These are phyloP conservation scores for Wiebesia pumilae DNA, from an alignment of 1,140 invertebrate genomes.

Conservation along the genomic window DNA sequence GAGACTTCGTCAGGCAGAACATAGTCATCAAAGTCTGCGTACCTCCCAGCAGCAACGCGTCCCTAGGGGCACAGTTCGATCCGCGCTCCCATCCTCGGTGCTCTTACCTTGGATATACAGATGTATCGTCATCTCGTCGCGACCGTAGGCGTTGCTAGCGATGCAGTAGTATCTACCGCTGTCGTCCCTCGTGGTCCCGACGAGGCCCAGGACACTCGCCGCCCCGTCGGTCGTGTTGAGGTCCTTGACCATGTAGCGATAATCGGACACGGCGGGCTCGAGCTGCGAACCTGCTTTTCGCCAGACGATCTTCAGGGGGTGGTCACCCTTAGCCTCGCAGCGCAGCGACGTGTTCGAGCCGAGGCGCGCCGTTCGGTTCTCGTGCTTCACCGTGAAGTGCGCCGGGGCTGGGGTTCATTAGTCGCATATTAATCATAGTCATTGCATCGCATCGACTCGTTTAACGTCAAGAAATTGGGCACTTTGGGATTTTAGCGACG, in stretches of 20 bases:
- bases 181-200: constrained; percentile 89
- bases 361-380: constrained; percentile 78
- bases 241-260: constrained; percentile 72
- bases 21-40: not conserved
- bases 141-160: constrained; percentile 91
- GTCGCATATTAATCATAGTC: not conserved
- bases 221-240: constrained; percentile 78
- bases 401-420: constrained; percentile 81
- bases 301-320: constrained; percentile 91
- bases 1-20: not conserved
- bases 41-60: no score
- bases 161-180: constrained; percentile 92
- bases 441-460: not conserved
- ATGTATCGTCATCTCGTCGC: constrained; percentile 93
- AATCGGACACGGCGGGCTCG: constrained; percentile 69
- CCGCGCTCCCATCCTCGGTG: not conserved
- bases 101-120: constrained; percentile 90
- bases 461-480: no score
- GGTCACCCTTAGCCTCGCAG: constrained; percentile 92
- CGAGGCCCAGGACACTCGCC: constrained; percentile 88
- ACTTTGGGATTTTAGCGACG: no score
- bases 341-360: constrained; percentile 85
- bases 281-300: constrained; percentile 71
- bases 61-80: not conserved
- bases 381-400: constrained; percentile 82